Conservation (phyloP, 2,888 invertebrate genomes). For the Sarcophaga rosellei region DNA sequence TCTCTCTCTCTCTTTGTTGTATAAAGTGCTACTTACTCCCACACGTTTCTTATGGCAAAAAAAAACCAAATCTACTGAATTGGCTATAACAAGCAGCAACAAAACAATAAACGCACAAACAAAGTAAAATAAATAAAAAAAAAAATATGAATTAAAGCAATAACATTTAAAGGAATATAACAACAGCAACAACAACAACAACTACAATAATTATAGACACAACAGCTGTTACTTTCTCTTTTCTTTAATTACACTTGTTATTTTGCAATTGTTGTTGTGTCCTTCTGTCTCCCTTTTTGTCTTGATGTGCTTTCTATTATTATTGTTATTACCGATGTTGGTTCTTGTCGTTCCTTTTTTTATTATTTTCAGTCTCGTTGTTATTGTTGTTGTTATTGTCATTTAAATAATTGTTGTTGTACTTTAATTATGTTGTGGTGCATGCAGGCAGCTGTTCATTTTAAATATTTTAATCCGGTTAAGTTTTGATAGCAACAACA, state of each 20-base stretch:
- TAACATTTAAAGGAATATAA: no score
- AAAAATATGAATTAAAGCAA: no score
- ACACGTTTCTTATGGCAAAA: neutral
- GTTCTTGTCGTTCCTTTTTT: no score
- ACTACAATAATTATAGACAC: conserved; percentile 1
- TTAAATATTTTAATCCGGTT: conserved; percentile 42
- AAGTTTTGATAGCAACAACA: conserved; percentile 14
- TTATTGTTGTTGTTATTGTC: conserved; percentile 18
- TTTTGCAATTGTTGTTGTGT: conserved; percentile 21
- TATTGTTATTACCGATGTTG: conserved; percentile 18
- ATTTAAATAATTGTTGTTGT: conserved; percentile 25
- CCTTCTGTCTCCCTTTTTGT: conserved; percentile 14
- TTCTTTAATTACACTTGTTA: conserved; percentile 53
- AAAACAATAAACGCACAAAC: no score
- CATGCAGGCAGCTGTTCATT: conserved; percentile 52
- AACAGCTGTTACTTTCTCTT: conserved; percentile 62
- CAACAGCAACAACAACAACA: neutral
- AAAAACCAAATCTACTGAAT: no score
- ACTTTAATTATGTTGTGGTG: conserved; percentile 53
- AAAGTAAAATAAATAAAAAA: no score
- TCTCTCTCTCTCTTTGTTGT: no score
- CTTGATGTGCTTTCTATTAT: conserved; percentile 3
- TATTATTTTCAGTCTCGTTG: neutral
- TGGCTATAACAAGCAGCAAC: no score
- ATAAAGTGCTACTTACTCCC: neutral